A percentile compares a stretch with the other conserved stretches of the same genome.
These are phyloP conservation scores for Melanotus villosus DNA, from an alignment of 2,888 invertebrate species.

Conservation along the genomic window DNA sequence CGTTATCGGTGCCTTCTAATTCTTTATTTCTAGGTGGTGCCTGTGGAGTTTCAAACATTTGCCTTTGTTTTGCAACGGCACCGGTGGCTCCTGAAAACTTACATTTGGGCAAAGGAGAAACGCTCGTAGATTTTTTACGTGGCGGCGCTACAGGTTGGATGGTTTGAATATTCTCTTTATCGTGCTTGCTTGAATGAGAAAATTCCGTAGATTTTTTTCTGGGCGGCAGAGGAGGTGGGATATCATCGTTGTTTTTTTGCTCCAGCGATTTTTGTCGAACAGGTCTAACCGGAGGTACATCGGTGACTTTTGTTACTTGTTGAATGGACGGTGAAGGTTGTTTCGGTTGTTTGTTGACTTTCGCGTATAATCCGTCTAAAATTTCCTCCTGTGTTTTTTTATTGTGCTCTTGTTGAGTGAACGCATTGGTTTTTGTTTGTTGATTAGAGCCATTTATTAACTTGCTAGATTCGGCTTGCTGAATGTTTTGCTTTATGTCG, in stretches of 20 bases:
- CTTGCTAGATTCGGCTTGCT: too few relatives aligned
- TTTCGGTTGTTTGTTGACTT: conserved; percentile 11
- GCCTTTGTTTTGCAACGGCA: conserved; percentile 4
- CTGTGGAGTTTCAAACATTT: neutral
- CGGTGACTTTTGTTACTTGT: neutral
- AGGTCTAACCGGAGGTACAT: conserved; percentile 41
- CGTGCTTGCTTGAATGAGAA: conserved; percentile 51
- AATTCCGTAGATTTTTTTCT: conserved; percentile 39
- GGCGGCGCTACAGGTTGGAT: conserved; percentile 45
- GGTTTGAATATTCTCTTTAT: conserved; percentile 28
- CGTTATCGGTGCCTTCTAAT: neutral
- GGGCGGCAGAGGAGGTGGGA: conserved; percentile 32
- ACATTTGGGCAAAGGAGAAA: conserved; percentile 26
- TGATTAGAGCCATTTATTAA: too few relatives aligned
- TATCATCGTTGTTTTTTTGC: conserved; percentile 32
- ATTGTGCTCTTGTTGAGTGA: too few relatives aligned
- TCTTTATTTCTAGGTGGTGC: neutral
- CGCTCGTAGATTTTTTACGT: conserved; percentile 40
- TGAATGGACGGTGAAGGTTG: too few relatives aligned
- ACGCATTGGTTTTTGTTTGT: too few relatives aligned
- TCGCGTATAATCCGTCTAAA: neutral
- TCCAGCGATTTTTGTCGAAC: conserved; percentile 61
- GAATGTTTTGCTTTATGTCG: too few relatives aligned
- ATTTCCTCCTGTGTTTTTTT: neutral
- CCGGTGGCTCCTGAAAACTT: conserved; percentile 1